Base-by-base conservation (phyloP, 2,888 invertebrate species). In the Venusia cambrica region DNA sequence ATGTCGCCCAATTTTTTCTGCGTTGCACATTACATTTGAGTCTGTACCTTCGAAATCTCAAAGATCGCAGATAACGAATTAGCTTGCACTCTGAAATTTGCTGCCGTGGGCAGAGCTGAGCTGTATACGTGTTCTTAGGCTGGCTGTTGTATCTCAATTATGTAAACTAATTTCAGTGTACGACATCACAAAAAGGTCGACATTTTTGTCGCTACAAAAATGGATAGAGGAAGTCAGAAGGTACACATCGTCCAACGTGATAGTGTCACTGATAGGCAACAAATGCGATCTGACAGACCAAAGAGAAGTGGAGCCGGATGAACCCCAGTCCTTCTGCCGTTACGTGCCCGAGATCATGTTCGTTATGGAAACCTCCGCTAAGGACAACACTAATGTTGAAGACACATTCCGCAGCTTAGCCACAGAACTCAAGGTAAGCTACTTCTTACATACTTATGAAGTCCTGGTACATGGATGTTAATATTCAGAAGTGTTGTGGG, bases 201-300 rank as follows among this genome's bases (percentile, higher is more conserved):
- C 97, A 20, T 98, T 98, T 84, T 89, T 96, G 45, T 97, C 94
- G 54, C 88, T 98, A 33, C 94, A 96, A 71, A 92, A 96, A 71
- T 98, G 98, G 98, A 93, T 98, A 48, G 98, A 98, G 67, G 98
- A 98, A 88, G 96, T 98, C 1, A 89, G 97, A 51, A 91, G 95
- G 63, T 98, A 98, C 69, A 97, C 98, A 30, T 97, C 97, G 8
- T 94, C 95, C 12, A 95, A 95, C 71, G 96, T 97, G 13, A 91
- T 97, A 45, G 91, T 98, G 44, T 92, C 97, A 19, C 84, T 98
- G 51, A 95, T 98, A 45, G 98, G 98, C 4, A 97, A 97, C 63
- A 97, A 97, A 79, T 94, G 95, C 73, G 97, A 97, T 73, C 76
- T 96, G 55, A 93, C 92, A 38, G 91, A 90, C 10, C 90, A 94